Evolutionary conservation across 2,888 invertebrate genomes (phyloP), one percentile per base, ranked within the genome.

Genomic region (Cerceris rybyensis): DNA sequence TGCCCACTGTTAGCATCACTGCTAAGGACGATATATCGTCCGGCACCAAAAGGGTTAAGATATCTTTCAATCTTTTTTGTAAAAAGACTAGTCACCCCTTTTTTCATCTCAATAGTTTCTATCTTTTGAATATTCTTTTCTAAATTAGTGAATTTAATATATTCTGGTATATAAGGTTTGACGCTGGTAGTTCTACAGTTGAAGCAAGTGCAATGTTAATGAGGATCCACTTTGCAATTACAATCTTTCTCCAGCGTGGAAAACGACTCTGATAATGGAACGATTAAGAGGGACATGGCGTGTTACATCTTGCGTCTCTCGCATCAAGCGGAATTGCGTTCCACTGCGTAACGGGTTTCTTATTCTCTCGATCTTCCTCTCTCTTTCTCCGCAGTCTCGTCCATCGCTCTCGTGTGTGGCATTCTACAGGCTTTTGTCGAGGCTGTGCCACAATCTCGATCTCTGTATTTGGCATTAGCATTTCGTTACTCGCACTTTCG

Each of bases 401-500:
- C 39, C 63, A 41, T 54, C 60, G 61, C 73, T 75, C 68, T 74
- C 41, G 49, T 65, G 52, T 74, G 65, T 74, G 65, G 75, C 88
- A 88, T 90, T 90, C 88, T 88, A 87, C 85, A 75, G 77, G 85
- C 86, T 86, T 88, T 88, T 88, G 81, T 84, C 82, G 82, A 74
- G 74, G 68, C 70, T 78, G 67, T 66, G 42, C 55, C 63, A 70
- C 73, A 81, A 72, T 75, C 81, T 69, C 75, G 81, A 72, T 72
- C 69, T 66, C 88, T 88, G 65, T 89, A 88, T 88, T 89, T 86
- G 89, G 86, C 81, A 83, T 78, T 89, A 88, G 84, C 86, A 87
- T 88, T 87, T 88, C 86, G 84, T 87, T 89, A 91, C 90, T 91
- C 89, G 90, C 90, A 90, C 90, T 91, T 91, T 91, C 90, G 85